phyloP scores from a whole-genome alignment of 2,797 vertebrate species.

The Pangasius djambal region DNA sequence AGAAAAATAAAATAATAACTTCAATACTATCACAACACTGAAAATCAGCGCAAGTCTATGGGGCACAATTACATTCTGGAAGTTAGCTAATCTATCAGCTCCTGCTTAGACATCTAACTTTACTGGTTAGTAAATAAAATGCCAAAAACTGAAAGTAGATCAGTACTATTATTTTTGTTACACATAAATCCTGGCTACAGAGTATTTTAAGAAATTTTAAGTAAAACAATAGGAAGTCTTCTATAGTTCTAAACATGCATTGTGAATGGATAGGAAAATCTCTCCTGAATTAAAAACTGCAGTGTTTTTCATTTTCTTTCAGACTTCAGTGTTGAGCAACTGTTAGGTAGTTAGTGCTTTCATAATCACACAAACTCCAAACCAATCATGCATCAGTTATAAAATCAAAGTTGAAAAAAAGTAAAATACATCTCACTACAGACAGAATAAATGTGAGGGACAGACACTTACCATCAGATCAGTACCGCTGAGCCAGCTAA shows the following conservation, averaged over 20 bases:
- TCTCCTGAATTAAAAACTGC: not conserved
- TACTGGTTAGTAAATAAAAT: not conserved
- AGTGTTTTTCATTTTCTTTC: not conserved
- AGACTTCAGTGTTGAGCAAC: not conserved
- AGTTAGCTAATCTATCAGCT: not conserved
- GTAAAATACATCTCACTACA: not conserved
- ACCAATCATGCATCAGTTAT: not conserved
- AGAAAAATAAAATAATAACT: not conserved
- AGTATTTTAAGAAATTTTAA: not conserved
- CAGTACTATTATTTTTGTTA: not conserved
- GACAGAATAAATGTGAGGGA: not conserved
- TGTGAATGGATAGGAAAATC: not conserved
- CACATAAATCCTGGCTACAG: not conserved
- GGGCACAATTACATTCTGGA: not conserved
- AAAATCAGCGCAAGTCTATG: not conserved
- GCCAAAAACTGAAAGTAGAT: not conserved
- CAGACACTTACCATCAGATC: slow-evolving; percentile 42
- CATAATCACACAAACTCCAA: not conserved
- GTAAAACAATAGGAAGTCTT: not conserved
- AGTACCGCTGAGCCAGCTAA: slow-evolving; percentile 15
- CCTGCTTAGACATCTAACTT: not conserved
- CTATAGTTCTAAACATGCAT: not conserved
- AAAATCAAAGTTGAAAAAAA: not conserved
- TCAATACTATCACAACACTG: not conserved
- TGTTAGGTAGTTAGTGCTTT: not conserved